Evolutionary conservation across 2,797 vertebrate species (phyloP), one percentile per base, ranked within the genome.

Genomic region (Cirrhinus mrigala): DNA sequence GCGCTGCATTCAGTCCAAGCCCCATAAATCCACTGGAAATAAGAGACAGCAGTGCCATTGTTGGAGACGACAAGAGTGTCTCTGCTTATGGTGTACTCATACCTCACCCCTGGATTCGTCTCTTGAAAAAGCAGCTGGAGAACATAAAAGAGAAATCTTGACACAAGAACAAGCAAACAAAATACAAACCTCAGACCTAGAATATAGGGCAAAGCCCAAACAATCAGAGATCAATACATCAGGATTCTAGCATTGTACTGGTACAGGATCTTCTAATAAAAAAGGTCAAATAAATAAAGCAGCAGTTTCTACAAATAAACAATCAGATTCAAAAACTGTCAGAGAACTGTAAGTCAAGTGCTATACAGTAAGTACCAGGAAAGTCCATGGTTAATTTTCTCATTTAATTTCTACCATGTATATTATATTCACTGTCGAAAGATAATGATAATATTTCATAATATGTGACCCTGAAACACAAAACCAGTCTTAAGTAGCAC

Each of bases 81-180:
- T 89, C 91, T 95, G 78, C 93, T 97, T 91, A 99, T 92, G 50
- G 97, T 99, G 95, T 98, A 99, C 90, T 99, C 96, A 22, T 98
- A 99, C n/a, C 95, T 93, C 58, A 99, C 96, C 0, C 98, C 97
- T 0, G 98, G 98, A 90, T 99, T 99, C 56, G 92, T 94, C 91
- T 98, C 98, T 92, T 99, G 98, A 83, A 99, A 99, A 64, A 99
- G 95, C 87, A 99, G 95, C 98, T 99, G 92, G 1, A 79, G 82
- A 29, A 92, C 78, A 91, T 54, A 66, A 22, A 14, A 12, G 24
- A 37, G 7, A 29, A n/a, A 5, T 22, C 12, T 27, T 48, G 12
- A 75, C 14, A 33, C 11, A 58, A 24, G 71, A 14, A 44, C 11
- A 58, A 16, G 50, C 58, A 33, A 70, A 86, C 54, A 66, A 66